phyloP scores from a whole-genome alignment of 2,888 invertebrate genomes.

The Drosophila algonquin region DNA sequence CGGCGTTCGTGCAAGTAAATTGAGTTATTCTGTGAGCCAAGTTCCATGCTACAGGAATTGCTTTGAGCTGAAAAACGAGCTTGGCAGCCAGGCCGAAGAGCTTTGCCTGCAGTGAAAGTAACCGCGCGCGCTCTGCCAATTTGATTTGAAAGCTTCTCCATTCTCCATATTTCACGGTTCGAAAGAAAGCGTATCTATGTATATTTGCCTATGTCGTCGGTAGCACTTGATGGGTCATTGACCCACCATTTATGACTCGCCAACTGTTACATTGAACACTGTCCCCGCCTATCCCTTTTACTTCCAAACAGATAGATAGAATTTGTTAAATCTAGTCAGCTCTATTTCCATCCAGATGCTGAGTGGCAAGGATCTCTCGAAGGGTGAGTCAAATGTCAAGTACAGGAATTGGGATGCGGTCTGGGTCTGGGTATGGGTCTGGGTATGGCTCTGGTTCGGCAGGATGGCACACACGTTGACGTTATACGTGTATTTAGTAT shows the following conservation, averaged over 20 bases:
- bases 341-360: neutral
- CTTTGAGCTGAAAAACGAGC: slow-evolving; percentile 46
- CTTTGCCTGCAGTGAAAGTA: slow-evolving; percentile 24
- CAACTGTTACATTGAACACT: neutral
- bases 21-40: slow-evolving; percentile 70
- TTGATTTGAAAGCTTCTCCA: slow-evolving; percentile 20
- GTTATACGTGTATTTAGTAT: slow-evolving; percentile 73
- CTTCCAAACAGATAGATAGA: neutral
- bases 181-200: neutral
- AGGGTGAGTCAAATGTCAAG: neutral
- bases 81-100: slow-evolving; percentile 35
- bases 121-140: neutral
- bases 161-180: neutral
- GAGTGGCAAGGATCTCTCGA: neutral
- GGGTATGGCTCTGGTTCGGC: neutral
- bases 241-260: neutral
- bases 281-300: neutral
- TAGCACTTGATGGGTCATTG: neutral
- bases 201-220: neutral
- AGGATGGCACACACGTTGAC: slow-evolving; percentile 35
- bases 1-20: slow-evolving; percentile 54
- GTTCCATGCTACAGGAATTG: slow-evolving; percentile 8
- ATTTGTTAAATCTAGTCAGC: neutral
- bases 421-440: neutral
- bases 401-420: neutral